Evolutionary conservation across 2,113 vertebrate species (phyloP).

Genomic region (Acrocephalus kingi): DNA sequence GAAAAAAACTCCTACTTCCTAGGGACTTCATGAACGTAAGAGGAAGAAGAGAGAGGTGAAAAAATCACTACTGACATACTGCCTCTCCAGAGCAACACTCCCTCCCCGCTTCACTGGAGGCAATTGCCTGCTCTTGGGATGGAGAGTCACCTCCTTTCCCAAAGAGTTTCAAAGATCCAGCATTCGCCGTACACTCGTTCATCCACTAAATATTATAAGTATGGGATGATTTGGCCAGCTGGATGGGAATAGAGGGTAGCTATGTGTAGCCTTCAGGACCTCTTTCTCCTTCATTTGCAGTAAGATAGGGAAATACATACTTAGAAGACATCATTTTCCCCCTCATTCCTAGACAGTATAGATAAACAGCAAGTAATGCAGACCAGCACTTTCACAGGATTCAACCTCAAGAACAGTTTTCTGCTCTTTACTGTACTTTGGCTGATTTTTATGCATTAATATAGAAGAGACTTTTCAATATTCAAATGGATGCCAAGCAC

Average conservation of each 20-base stretch:
- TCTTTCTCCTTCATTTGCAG: not conserved
- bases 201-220: not conserved
- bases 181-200: fast-evolving
- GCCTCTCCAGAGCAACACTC: not conserved
- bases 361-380: not conserved
- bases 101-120: not conserved
- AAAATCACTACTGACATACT: not conserved
- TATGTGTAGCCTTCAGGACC: not conserved
- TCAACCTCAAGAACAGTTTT: not conserved
- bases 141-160: not conserved
- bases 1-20: not conserved
- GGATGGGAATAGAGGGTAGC: not conserved
- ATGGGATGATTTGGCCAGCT: not conserved
- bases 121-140: not conserved
- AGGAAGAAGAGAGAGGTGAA: not conserved
- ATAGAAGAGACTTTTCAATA: conserved; percentile 33
- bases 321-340: not conserved
- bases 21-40: not conserved
- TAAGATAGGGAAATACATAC: not conserved
- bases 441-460: conserved; percentile 52
- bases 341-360: not conserved
- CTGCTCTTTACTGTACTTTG: conserved; percentile 4
- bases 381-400: not conserved
- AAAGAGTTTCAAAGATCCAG: not conserved
- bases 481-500: conserved; percentile 55